Percentiles rank a stretch among this genome's conserved stretches.
phyloP scores from a whole-genome alignment of 2,888 invertebrate species.

The Holacanthella duospinosa region DNA sequence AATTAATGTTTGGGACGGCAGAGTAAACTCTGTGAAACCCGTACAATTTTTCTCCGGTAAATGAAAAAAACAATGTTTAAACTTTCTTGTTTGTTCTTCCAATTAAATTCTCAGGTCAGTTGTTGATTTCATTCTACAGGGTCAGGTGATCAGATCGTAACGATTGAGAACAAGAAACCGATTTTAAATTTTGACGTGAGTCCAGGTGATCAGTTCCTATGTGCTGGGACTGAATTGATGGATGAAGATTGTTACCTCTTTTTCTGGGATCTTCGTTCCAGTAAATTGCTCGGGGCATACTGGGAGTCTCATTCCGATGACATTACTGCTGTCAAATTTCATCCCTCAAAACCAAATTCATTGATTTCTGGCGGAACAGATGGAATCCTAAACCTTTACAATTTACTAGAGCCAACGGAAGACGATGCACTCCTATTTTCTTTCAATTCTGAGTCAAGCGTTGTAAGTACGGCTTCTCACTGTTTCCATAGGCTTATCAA shows the following conservation, averaged over 20 bases:
- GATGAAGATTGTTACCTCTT: constrained; percentile 60
- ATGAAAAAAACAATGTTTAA: no score
- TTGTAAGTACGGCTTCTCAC: constrained; percentile 45
- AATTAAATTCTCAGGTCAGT: no score
- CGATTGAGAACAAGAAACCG: constrained; percentile 46
- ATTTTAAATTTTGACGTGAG: constrained; percentile 65
- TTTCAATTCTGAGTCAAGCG: constrained; percentile 66
- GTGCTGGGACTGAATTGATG: constrained; percentile 62
- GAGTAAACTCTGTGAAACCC: constrained; percentile 16
- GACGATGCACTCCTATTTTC: constrained; percentile 68
- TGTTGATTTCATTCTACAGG: no score
- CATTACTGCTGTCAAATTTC: constrained; percentile 63
- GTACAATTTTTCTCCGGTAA: constrained; percentile 9
- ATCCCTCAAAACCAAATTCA: constrained; percentile 54
- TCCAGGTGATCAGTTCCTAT: constrained; percentile 56
- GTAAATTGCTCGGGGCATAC: constrained; percentile 59
- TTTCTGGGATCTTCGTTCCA: constrained; percentile 64
- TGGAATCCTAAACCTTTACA: constrained; percentile 73
- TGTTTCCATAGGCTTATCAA: not conserved
- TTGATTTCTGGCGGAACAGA: constrained; percentile 69
- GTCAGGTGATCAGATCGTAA: no score
- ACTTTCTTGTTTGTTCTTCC: no score
- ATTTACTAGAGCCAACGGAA: constrained; percentile 60
- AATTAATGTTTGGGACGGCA: constrained; percentile 23
- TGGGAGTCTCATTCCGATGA: constrained; percentile 76